Percentiles rank a stretch among this genome's conserved stretches.
Evolutionary conservation across 2,113 vertebrate species (phyloP).

Genomic region (Saguinus imperator): DNA sequence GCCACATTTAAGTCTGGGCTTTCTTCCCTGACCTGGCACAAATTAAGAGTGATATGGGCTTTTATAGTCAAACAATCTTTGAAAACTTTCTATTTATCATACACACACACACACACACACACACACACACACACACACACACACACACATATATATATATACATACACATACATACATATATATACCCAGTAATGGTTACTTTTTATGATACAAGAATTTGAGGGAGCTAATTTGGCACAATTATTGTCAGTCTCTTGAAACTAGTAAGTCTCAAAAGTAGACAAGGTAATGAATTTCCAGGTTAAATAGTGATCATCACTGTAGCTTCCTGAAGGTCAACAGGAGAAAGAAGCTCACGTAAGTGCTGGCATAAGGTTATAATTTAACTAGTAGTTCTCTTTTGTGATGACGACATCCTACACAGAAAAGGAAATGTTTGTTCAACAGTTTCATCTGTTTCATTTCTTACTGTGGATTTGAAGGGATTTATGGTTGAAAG

Average conservation of each 20-base stretch:
- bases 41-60: slow-evolving; percentile 16
- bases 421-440: slow-evolving; percentile 55
- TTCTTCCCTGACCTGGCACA: slow-evolving; percentile 47
- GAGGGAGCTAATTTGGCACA: not conserved
- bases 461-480: not conserved
- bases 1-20: not conserved
- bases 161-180: not conserved
- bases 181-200: not conserved
- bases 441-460: slow-evolving; percentile 15
- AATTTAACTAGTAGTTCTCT: slow-evolving; percentile 69
- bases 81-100: not conserved
- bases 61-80: not conserved
- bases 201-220: not conserved
- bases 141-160: not conserved
- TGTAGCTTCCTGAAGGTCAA: slow-evolving; percentile 59
- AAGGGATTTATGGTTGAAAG: slow-evolving; percentile 20
- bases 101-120: too few species aligned
- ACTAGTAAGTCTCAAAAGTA: slow-evolving; percentile 23
- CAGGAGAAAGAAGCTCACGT: slow-evolving; percentile 23
- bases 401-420: slow-evolving; percentile 46
- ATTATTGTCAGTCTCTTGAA: slow-evolving; percentile 22
- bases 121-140: too few species aligned
- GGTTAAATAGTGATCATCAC: not conserved
- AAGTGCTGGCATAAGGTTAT: slow-evolving; percentile 61
- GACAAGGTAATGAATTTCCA: slow-evolving; percentile 42